A percentile compares a stretch with the other conserved stretches of the same genome.
These are phyloP conservation scores for Pungitius pungitius DNA, from an alignment of 2,113 vertebrate genomes.

Conservation along the genomic window DNA sequence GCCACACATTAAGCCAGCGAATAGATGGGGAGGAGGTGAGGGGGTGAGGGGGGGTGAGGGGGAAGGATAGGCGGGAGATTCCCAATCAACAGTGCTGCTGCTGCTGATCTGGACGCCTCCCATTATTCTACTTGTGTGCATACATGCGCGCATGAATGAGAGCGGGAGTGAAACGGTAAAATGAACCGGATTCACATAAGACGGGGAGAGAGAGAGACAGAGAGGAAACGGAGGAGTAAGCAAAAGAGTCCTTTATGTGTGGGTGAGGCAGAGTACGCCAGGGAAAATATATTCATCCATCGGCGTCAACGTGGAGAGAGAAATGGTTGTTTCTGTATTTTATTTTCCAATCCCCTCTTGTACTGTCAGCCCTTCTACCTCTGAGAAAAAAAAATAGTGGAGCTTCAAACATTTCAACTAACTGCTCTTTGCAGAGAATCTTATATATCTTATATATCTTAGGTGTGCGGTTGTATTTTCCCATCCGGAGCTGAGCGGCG, in stretches of 20 bases:
- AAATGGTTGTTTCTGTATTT: slow-evolving; percentile 32
- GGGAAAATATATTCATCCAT: slow-evolving; percentile 75
- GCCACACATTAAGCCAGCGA: slow-evolving; percentile 48
- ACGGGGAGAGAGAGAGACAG: slow-evolving; percentile 33
- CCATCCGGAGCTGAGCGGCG: slow-evolving; percentile 18
- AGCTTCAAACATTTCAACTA: neutral
- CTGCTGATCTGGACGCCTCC: neutral
- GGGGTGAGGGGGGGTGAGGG: neutral
- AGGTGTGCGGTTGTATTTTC: slow-evolving; percentile 28
- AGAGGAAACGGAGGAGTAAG: slow-evolving; percentile 38
- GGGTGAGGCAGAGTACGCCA: slow-evolving; percentile 70
- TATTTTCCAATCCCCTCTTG: slow-evolving; percentile 39
- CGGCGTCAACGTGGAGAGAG: slow-evolving; percentile 52
- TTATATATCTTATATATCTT: too few species aligned
- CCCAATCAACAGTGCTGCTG: slow-evolving; percentile 54
- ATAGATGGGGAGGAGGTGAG: slow-evolving; percentile 30
- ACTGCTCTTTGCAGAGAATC: neutral
- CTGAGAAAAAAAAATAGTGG: neutral
- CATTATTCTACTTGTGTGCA: slow-evolving; percentile 12
- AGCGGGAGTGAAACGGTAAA: neutral
- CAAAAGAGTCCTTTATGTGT: slow-evolving; percentile 63
- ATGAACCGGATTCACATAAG: neutral
- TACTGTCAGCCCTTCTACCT: slow-evolving; percentile 2
- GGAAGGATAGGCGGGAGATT: slow-evolving; percentile 44
- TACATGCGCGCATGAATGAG: slow-evolving; percentile 15